Base-by-base conservation (phyloP, 2,113 vertebrate genomes). In the Ia io region DNA sequence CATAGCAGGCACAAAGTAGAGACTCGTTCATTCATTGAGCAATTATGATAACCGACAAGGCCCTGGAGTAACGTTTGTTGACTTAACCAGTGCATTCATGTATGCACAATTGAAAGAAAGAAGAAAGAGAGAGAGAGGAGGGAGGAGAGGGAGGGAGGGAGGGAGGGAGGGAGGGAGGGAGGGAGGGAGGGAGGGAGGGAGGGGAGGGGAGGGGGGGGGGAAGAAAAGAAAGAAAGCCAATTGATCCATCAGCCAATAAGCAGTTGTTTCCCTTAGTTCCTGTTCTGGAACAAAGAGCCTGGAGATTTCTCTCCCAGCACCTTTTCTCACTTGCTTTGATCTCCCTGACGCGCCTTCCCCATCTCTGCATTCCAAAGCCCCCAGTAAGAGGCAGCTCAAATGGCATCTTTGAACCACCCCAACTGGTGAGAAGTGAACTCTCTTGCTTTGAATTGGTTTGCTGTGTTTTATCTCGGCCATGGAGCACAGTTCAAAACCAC, bases 31-130 rank as follows among this genome's bases (percentile, higher is more conserved):
- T 79, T 65, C 18, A 37, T 1, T 71, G 35, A 92, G 51, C 83
- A 49, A 4, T 56, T 6, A 0, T 65, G 42, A n/a, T n/a, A n/a
- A n/a, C n/a, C n/a, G n/a, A n/a, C 42, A 0, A 59, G 69, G 12
- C 53, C 17, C 59, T 49, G 20, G 70, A 32, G 17, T 42, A 65
- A 49, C 37, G 10, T 67, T 17, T 59, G 63, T 25, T 71, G 89
- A 25, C 37, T 93, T 65, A 70, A 49, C 42, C 44, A 23, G 6
- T 10, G 14, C 42, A 47, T 87, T 25, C 35, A 30, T 80, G 28
- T 14, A 10, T 9, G 8, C 1, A 4, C 23, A 3, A 47, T 47
- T 1, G 11, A 47, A 4, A 4, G 71, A 44, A 44, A 1, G 70
- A 30, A 40, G 37, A 4, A 37, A 37, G 37, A 37, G 37, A 4